A percentile compares a stretch with the other conserved stretches of the same genome.
phyloP scores from a whole-genome alignment of 2,113 vertebrate genomes.

The Vireo altiloquus region DNA sequence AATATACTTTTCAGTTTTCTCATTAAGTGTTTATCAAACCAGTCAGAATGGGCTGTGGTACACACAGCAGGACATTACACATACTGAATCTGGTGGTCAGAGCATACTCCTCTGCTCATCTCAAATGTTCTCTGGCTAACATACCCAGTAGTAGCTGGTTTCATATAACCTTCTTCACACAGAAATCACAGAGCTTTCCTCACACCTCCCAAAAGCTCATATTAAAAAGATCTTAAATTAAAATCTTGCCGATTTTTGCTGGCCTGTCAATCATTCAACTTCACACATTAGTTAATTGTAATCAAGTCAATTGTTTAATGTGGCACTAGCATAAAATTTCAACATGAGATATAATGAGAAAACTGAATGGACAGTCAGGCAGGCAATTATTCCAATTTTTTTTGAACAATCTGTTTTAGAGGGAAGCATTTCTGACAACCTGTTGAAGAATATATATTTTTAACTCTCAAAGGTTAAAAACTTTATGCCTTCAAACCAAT shows the following conservation, averaged over 20 bases:
- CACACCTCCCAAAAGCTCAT: background rate
- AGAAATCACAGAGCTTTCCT: background rate
- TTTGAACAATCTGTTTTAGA: background rate
- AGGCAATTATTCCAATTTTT: background rate
- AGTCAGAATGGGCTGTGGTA: background rate
- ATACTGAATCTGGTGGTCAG: background rate
- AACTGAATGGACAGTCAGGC: background rate
- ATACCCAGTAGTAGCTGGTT: background rate
- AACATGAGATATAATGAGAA: background rate
- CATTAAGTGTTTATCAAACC: background rate
- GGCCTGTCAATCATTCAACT: background rate
- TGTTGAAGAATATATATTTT: background rate
- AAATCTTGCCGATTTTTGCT: background rate
- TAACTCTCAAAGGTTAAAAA: background rate
- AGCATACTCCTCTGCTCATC: background rate
- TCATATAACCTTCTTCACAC: background rate
- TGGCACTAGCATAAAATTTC: background rate
- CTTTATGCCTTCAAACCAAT: background rate
- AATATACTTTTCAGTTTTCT: background rate
- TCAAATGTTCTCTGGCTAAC: background rate
- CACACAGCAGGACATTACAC: background rate
- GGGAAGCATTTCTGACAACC: background rate
- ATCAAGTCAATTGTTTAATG: background rate
- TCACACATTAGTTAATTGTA: rapidly evolving
- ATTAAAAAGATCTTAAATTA: background rate